These are phyloP conservation scores for Hirundichthys speculiger DNA, from an alignment of 2,113 vertebrate genomes.

Conservation along the genomic window DNA sequence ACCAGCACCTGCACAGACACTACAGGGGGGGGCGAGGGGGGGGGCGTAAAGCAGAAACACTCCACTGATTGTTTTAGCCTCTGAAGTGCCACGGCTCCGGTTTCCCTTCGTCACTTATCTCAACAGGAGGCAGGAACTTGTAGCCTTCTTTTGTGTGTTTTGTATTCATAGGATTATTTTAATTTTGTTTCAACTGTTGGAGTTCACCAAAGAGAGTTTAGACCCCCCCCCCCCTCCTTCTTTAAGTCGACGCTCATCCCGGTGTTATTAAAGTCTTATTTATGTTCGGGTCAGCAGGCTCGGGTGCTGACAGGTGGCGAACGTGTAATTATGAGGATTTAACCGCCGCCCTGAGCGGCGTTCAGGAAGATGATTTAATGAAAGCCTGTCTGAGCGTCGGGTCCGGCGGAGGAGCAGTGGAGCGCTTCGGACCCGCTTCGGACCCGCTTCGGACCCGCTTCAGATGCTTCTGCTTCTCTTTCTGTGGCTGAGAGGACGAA, in stretches of 20 bases:
- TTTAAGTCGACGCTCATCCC: not conserved
- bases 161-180: too few relatives aligned
- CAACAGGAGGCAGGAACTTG: constrained; percentile 16
- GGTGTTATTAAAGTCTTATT: not conserved
- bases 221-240: too few relatives aligned
- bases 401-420: not conserved
- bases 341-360: constrained; percentile 3
- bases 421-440: too few relatives aligned
- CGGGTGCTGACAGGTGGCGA: not conserved
- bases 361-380: not conserved
- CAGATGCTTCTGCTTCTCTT: too few relatives aligned
- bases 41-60: constrained; percentile 1
- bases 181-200: constrained; percentile 4
- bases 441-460: too few relatives aligned
- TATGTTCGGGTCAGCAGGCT: not conserved
- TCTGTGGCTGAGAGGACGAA: too few relatives aligned
- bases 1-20: too few relatives aligned
- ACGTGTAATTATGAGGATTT: not conserved
- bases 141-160: constrained; percentile 23
- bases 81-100: constrained; percentile 54
- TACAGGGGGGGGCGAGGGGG: too few relatives aligned
- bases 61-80: constrained; percentile 22
- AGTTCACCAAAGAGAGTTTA: not conserved
- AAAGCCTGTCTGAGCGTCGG: not conserved
- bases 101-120: constrained; percentile 32